A percentile compares a stretch with the other conserved stretches of the same genome.
These are phyloP conservation scores for Tragelaphus buxtoni DNA, from an alignment of 2,113 vertebrate genomes.

Conservation along the genomic window DNA sequence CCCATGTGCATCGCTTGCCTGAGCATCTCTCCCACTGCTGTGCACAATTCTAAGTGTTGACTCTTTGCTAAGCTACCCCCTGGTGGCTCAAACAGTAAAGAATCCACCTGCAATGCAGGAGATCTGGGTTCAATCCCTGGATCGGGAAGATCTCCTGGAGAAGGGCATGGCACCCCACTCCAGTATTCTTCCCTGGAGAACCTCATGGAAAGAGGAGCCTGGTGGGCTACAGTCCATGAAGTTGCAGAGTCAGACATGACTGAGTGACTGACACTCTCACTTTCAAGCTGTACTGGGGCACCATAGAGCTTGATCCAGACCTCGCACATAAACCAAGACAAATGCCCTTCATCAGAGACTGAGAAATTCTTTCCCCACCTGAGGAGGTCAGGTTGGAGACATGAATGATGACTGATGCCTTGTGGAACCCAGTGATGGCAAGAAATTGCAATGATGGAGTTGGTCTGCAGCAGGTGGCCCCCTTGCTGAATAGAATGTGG, in stretches of 20 bases:
- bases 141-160: not conserved
- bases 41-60: not conserved
- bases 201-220: not conserved
- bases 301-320: not conserved
- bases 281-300: not conserved
- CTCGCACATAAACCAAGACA: not conserved
- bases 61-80: not conserved
- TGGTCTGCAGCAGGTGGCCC: not conserved
- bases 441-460: not conserved
- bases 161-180: not conserved
- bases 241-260: not conserved
- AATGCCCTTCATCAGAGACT: not conserved
- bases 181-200: not conserved
- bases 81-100: not conserved
- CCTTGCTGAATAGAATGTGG: not conserved
- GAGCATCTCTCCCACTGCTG: not conserved
- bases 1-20: not conserved
- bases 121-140: not conserved
- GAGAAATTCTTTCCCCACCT: not conserved
- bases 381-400: not conserved
- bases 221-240: no score
- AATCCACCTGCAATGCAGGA: not conserved
- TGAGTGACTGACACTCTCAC: not conserved
- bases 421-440: not conserved
- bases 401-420: not conserved